Base-by-base conservation (phyloP, 1,140 invertebrate genomes). In the Eueides isabella region DNA sequence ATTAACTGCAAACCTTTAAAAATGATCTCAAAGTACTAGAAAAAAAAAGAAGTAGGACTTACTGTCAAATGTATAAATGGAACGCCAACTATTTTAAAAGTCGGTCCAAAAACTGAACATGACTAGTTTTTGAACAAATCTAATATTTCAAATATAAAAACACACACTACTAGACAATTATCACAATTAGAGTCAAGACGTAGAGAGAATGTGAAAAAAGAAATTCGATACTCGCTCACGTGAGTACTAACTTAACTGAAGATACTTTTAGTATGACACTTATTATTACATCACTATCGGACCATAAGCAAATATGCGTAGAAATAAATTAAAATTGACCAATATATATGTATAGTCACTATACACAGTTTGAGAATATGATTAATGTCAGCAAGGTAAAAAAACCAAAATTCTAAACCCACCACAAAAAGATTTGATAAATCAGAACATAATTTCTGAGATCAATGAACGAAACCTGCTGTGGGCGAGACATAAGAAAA, bases 201-300 rank as follows among this genome's bases (percentile, higher is more conserved):
- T 66, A 30, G 38, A 35, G 64, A 66, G 64, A 66, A 66, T 66
- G 64, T 66, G 30, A 66, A 62, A 70, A 48, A 26, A 44, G 67
- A 68, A 68, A 68, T 55, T 68, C 44, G 29, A 68, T 68, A 44
- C 41, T 68, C 3, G 67, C 61, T 31, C 48, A 70, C 26, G 68
- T 70, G 68, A 70, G 55, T 55, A 70, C 55, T 61, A 62, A 70
- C 30, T 26, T 70, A 61, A 61, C 29, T 23, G 55, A 70, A 35
- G 68, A 70, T 63, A 38, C 48, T 61, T 70, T 70, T 70, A 61
- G 62, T 70, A 62, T 70, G 68, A 62, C 62, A 70, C 55, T 61
- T 31, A 62, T 62, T 33, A 62, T 35, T 41, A 35, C 68, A 31
- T 19, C 68, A 9, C 26, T 62, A 38, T 66, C 31, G 30, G 64